Percentiles rank a stretch among this genome's conserved stretches.
Conservation (phyloP, 2,797 vertebrate genomes). For the Pampus argenteus region DNA sequence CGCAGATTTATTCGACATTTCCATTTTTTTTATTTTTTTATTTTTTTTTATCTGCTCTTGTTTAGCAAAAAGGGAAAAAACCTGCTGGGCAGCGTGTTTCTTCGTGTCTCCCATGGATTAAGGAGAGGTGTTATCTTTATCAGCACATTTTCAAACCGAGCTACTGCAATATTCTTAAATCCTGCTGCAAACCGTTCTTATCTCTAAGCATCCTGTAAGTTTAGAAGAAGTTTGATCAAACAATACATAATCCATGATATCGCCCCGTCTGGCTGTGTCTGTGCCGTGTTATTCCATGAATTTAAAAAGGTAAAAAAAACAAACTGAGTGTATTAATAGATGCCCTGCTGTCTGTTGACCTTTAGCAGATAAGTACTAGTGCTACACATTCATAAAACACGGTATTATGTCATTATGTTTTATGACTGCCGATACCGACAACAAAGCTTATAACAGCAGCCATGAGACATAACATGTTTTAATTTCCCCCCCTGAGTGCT, state of each 20-base stretch:
- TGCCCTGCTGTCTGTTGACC: not conserved
- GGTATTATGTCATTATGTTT: conserved; percentile 1
- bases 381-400: not conserved
- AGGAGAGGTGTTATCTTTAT: conserved; percentile 6
- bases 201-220: conserved; percentile 5
- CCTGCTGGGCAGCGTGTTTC: not conserved
- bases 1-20: not conserved
- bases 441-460: not conserved
- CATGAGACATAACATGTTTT: not conserved
- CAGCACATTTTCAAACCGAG: not conserved
- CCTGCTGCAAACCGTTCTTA: not conserved
- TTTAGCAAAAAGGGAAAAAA: conserved; percentile 9
- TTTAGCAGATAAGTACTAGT: not conserved
- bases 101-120: conserved; percentile 7
- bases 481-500: not conserved
- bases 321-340: too few species aligned
- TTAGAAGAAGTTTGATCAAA: conserved; percentile 1
- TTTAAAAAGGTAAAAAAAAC: not conserved
- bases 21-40: not conserved
- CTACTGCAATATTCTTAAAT: conserved; percentile 7
- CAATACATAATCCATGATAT: conserved; percentile 1
- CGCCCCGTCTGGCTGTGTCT: not conserved
- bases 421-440: not conserved
- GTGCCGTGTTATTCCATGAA: not conserved
- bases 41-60: conserved; percentile 2